phyloP scores from a whole-genome alignment of 2,888 invertebrate species.

The Lepidochrysops patricia region DNA sequence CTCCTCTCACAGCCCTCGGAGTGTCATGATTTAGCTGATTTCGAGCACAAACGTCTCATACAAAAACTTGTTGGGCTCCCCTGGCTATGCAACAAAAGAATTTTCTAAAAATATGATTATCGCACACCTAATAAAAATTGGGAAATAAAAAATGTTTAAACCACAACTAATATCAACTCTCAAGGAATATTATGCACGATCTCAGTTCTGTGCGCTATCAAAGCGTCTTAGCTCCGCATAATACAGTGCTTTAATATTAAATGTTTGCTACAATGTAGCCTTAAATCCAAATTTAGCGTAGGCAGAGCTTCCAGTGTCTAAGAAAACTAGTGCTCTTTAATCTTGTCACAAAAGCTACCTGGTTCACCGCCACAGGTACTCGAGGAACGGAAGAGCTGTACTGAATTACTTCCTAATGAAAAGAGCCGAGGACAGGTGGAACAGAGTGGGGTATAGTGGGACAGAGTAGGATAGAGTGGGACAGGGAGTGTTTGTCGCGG shows the following conservation, averaged over 20 bases:
- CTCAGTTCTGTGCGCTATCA: neutral
- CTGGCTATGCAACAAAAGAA: neutral
- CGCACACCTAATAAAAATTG: too few species aligned
- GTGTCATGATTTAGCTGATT: constrained; percentile 26
- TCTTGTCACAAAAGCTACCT: constrained; percentile 73
- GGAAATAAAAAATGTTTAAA: neutral
- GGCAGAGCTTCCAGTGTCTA: constrained; percentile 43
- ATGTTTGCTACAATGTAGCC: constrained; percentile 26
- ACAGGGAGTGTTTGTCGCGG: constrained; percentile 53
- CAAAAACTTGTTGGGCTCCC: neutral
- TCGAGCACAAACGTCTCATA: constrained; percentile 20
- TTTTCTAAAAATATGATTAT: too few species aligned
- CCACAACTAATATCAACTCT: neutral
- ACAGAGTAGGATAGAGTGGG: constrained; percentile 51
- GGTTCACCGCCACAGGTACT: constrained; percentile 66
- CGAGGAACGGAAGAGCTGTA: constrained; percentile 70
- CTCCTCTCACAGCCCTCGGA: constrained; percentile 24
- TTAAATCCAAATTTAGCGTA: constrained; percentile 61
- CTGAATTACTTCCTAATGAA: constrained; percentile 75
- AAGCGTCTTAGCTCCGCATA: constrained; percentile 10
- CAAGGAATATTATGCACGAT: neutral
- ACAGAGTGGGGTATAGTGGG: constrained; percentile 51
- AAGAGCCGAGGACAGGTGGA: constrained; percentile 61
- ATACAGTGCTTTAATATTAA: constrained; percentile 10
- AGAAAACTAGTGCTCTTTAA: constrained; percentile 68